These are phyloP conservation scores for Archilochus colubris DNA, from an alignment of 2,113 vertebrate genomes.

Conservation along the genomic window DNA sequence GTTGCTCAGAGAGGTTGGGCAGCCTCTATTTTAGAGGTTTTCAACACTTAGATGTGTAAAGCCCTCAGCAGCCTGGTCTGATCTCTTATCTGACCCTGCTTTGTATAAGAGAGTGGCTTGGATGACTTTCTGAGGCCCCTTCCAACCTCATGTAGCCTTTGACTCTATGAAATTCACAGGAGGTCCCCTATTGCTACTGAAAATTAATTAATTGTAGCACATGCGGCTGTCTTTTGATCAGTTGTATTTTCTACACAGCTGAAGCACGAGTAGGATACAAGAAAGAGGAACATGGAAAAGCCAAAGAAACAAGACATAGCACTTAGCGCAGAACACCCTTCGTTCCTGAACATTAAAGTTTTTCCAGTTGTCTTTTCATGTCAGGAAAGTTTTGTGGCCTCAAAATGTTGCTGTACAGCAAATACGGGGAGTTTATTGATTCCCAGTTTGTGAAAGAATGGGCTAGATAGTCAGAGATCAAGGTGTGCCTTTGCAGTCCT, in stretches of 20 bases:
- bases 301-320: background rate
- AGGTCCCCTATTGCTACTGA: background rate
- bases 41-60: background rate
- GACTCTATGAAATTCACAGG: background rate
- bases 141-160: background rate
- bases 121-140: background rate
- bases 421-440: background rate
- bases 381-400: background rate
- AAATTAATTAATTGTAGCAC: background rate
- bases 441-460: background rate
- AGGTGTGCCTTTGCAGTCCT: background rate
- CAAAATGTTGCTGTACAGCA: background rate
- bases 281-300: background rate
- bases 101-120: background rate
- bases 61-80: background rate
- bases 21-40: background rate
- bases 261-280: background rate
- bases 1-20: background rate
- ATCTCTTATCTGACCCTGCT: background rate
- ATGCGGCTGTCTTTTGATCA: background rate
- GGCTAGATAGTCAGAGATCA: background rate
- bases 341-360: background rate
- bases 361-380: background rate
- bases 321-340: background rate
- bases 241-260: background rate